Base-by-base conservation (phyloP, 2,888 invertebrate species). In the Drosophila monieri region DNA sequence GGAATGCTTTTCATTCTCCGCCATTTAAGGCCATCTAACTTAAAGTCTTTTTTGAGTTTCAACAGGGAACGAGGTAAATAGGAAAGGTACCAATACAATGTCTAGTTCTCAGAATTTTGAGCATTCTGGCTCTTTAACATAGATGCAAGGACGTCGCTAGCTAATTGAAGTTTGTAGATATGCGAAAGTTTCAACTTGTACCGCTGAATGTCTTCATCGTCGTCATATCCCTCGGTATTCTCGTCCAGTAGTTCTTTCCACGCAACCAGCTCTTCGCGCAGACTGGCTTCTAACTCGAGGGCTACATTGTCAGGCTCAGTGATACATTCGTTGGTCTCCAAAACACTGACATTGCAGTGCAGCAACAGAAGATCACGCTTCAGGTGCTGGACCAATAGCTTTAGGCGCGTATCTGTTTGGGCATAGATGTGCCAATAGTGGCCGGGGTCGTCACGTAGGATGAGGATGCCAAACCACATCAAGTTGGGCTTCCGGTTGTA, bases 401-500 rank as follows among this genome's bases (percentile, higher is more conserved):
- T 68, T 2, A 58, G 64, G 44, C 74, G 85, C 66, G 67, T 76
- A 60, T 71, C 32, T 3, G 71, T 85, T 44, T 58, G 62, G 3
- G 86, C 80, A 60, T 88, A 89, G 10, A 90, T 54, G 10, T 77
- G 75, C 83, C 83, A 84, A 6, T 61, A 64, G 51, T 74, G 52
- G 14, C 47, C 68, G 2, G 73, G 62, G 56, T 69, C 73, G 18
- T 60, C 68, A 39, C 74, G 77, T n/a, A 89, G 57, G 30, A 87
- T n/a, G 18, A 90, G 55, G 9, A 83, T 56, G 25, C 88, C 86
- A 56, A 78, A 78, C 88, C 88, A 89, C 5, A 77, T 39, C 0
- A 85, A 89, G 6, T 56, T 51, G 0, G 64, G 47, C 10, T 72
- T 64, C 4, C 74, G 77, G 61, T 90, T 88, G 47, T 86, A 90